Base-by-base conservation (phyloP, 2,113 vertebrate genomes). In the Calyptomena viridis region DNA sequence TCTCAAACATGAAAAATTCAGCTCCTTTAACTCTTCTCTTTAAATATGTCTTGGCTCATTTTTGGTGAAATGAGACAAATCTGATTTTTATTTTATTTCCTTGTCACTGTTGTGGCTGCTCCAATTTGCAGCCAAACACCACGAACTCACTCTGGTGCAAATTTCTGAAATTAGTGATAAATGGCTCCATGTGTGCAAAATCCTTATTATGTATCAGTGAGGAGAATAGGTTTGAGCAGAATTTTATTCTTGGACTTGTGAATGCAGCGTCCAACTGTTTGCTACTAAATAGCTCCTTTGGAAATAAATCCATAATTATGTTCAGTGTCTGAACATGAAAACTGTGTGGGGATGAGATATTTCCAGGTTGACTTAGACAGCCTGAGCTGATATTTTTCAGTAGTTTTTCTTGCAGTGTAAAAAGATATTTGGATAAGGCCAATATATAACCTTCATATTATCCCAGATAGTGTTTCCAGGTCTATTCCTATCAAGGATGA, bases 261-360 rank as follows among this genome's bases (percentile, higher is more conserved):
- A 87, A n/a, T 47, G 39, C 40, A 25, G 75, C 84, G 72, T 63
- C 90, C 87, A 84, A 76, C 81, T 87, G 75, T 35, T 85, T 77
- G 84, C 94, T 89, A 50, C 89, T 91, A 84, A 96, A 92, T 49
- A 96, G 59, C 80, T 82, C 71, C 62, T 92, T 31, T 67, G 85
- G 94, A 95, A 90, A 92, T 37, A 92, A 94, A 95, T 89, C 50
- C 77, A 81, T 60, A 47, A 77, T 93, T 50, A 40, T 33, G 69
- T 69, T 95, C 81, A 19, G 44, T 47, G 17, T 31, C 81, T 90
- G 92, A 27, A 15, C 69, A 30, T n/a, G 44, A 67, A 80, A 86
- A 58, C 30, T 83, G 69, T 47, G 56, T 25, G 72, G 20, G 44
- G 19, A 80, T n/a, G 83, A 90, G 87, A 12, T 3, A 37, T n/a